These are phyloP conservation scores for Ranitomeya variabilis DNA, from an alignment of 2,113 vertebrate genomes.

Conservation along the genomic window DNA sequence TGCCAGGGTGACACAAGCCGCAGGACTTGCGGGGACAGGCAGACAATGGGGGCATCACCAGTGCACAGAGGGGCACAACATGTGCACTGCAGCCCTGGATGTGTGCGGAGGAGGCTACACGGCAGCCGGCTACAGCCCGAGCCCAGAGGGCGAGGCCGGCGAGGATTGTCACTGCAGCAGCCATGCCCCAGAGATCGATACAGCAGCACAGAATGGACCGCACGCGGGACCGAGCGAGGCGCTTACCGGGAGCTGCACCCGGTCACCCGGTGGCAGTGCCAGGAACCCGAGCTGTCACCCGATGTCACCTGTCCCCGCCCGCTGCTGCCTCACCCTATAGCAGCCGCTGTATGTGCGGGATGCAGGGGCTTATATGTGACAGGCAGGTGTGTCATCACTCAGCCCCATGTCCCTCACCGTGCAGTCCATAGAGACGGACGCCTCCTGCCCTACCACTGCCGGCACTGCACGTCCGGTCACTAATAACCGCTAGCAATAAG, in stretches of 20 bases:
- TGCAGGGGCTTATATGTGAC: background rate
- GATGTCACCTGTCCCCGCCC: conserved; percentile 13
- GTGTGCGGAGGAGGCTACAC: background rate
- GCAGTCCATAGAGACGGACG: no score
- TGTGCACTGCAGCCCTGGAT: background rate
- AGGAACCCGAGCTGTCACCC: background rate
- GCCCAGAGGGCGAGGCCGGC: no score
- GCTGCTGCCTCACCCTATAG: conserved; percentile 2
- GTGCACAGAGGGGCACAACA: background rate
- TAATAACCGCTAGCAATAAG: no score
- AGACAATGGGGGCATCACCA: no score
- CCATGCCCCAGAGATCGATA: background rate
- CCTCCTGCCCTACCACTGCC: no score
- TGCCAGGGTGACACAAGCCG: conserved; percentile 23
- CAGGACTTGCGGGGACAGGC: background rate
- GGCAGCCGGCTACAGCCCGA: background rate
- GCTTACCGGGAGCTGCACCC: background rate
- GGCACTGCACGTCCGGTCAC: no score
- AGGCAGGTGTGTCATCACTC: background rate
- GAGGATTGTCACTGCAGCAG: no score
- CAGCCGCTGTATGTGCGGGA: background rate
- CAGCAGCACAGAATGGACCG: background rate
- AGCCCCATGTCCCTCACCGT: no score
- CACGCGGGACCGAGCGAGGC: background rate
- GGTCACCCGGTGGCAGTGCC: background rate